These are phyloP conservation scores for Vimba vimba DNA, from an alignment of 2,113 vertebrate genomes.

Conservation along the genomic window DNA sequence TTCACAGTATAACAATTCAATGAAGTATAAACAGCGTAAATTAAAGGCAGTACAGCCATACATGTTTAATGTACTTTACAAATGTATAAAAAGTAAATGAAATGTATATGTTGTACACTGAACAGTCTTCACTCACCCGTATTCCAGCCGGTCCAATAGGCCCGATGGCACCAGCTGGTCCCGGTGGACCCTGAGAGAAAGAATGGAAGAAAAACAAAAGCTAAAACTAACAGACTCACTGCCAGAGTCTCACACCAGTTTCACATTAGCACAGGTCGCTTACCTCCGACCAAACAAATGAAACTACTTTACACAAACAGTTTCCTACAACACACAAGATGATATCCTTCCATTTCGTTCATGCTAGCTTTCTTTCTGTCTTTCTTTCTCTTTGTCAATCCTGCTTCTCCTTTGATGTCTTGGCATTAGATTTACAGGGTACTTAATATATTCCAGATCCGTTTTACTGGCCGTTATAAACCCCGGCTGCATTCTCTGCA, in stretches of 20 bases:
- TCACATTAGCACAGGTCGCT: slow-evolving; percentile 35
- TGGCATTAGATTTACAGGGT: slow-evolving; percentile 68
- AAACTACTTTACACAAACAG: slow-evolving; percentile 26
- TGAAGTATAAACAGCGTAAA: neutral
- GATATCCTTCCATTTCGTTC: slow-evolving; percentile 10
- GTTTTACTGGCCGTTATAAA: slow-evolving; percentile 69
- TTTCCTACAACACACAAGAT: slow-evolving; percentile 33
- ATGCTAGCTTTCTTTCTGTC: slow-evolving; percentile 16
- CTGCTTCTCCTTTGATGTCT: slow-evolving; percentile 67
- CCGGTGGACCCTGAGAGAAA: slow-evolving; percentile 83
- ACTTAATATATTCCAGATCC: slow-evolving; percentile 67
- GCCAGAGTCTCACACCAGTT: neutral
- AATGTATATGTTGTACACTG: neutral
- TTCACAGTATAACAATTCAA: neutral
- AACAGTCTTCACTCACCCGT: slow-evolving; percentile 78
- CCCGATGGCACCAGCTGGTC: slow-evolving; percentile 83
- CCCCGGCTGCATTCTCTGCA: slow-evolving; percentile 54
- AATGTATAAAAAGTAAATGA: neutral
- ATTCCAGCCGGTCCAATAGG: slow-evolving; percentile 87
- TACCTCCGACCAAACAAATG: slow-evolving; percentile 41
- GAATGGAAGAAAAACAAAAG: slow-evolving; percentile 39
- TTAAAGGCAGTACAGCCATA: neutral
- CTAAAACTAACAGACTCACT: slow-evolving; percentile 33
- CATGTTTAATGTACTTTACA: neutral
- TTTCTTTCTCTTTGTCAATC: slow-evolving; percentile 48